Evolutionary conservation across 2,797 vertebrate species (phyloP), one percentile per base, ranked within the genome.

Genomic region (Rhinella marina): DNA sequence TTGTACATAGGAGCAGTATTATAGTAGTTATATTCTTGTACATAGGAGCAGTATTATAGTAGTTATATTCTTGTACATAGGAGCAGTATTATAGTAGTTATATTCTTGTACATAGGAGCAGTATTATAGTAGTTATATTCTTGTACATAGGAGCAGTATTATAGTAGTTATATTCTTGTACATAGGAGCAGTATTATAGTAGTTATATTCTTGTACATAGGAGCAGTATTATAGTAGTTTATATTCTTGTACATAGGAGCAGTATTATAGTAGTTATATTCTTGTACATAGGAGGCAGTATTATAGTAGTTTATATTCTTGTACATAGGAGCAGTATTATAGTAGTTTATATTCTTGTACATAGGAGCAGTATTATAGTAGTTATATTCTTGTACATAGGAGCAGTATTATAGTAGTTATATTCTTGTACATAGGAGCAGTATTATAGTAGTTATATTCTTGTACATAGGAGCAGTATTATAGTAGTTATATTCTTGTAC

Each of bases 381-480:
- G n/a, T 62, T 4, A 2, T 62, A 23, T 62, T 21, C 62, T 25
- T 64, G 62, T 64, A 64, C 9, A 64, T 64, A 64, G 62, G 62
- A 12, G 59, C 59, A 62, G 59, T 62, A 62, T 62, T 21, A 62
- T 62, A 62, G 59, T 62, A 62, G 59, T 62, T 62, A 23, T 62
- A 62, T 62, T 21, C 62, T 25, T 64, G 62, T 64, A 64, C 9
- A 64, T 64, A 64, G 62, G 62, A 17, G 66, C 66, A 70, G 66
- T 70, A 72, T 72, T 72, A 72, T 72, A 72, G 68, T 72, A 72
- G 68, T 72, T 72, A 72, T 72, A 32, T 72, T 72, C 27, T 41
- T 72, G 68, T 72, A 72, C 2, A 41, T 72, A 72, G 68, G 68
- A 2, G 68, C 29, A 72, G 68, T 72, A 72, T 72, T 72, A 72